Base-by-base conservation (phyloP, 1,140 invertebrate species). In the Aphelenchoides fujianensis region DNA sequence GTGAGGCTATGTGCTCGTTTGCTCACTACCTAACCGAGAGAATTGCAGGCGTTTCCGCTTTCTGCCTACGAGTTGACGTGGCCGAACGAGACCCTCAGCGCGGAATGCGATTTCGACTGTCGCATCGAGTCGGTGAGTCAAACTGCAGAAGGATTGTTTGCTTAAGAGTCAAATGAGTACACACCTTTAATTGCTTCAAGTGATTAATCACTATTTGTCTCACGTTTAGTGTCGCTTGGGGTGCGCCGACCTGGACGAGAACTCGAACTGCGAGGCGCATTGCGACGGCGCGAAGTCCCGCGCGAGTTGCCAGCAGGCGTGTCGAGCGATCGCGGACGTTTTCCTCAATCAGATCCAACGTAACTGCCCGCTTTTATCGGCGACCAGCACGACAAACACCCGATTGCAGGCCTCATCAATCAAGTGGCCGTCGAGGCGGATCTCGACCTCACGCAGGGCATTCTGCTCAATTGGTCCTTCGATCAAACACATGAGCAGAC, bases 261-360 rank as follows among this genome's bases (percentile, higher is more conserved):
- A 75, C 53, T 79, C 76, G 3, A 80, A 28, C 30, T 78, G 76
- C 54, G 69, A 77, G 34, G 27, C 32, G 12, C 67, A 74, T 2
- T 78, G 76, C 59, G 75, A 48, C 7, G 36, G 57, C 9, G 54
- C 54, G 2, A 37, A 57, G n/a, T 32, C 30, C 12, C 31, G 52
- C 2, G 66, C 71, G 16, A 78, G 76, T 74, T 78, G 76, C 36
- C 52, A 64, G 27, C 76, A 79, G 64, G 76, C 77, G 5, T 78
- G 76, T n/a, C 57, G 78, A 27, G 76, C 76, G 19, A 61, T 78
- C 35, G 55, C 77, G 2, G 78, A 80, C 23, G 66, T 80, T 23
- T 78, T 78, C 36, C 36, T 80, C 0, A 62, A 79, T 35, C 79
- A 78, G 41, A 79, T 78, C 32, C 76, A 78, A 54, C 28, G 76